Evolutionary conservation across 2,113 vertebrate genomes (phyloP).

Genomic region (Thryonomys swinderianus): DNA sequence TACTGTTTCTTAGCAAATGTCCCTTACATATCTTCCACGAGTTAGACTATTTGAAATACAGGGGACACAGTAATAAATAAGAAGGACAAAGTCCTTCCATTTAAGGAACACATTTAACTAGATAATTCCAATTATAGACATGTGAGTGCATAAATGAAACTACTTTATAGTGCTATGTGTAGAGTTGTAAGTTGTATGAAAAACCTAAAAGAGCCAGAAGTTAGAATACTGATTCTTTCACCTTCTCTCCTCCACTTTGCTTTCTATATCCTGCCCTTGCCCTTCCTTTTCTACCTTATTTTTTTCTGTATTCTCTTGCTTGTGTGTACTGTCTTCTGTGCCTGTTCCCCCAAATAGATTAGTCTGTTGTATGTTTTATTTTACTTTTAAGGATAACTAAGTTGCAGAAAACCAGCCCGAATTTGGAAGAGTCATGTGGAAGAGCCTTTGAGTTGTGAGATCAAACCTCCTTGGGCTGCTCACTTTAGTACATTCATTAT

Average conservation of each 20-base stretch:
- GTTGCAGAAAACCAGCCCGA: background rate
- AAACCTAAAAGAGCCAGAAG: conserved; percentile 22
- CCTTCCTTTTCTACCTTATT: background rate
- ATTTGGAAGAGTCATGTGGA: background rate
- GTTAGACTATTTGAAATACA: conserved; percentile 1
- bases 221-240: background rate
- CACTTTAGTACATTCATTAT: background rate
- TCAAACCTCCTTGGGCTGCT: background rate
- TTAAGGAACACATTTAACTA: conserved; percentile 14
- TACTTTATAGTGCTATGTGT: conserved; percentile 8
- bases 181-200: background rate
- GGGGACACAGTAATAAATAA: background rate
- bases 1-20: conserved; percentile 22
- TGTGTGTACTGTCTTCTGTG: background rate
- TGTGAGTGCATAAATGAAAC: conserved; percentile 11
- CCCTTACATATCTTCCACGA: background rate
- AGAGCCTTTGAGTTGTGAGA: background rate
- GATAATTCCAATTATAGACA: background rate
- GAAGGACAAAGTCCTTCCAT: background rate
- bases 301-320: background rate
- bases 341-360: background rate
- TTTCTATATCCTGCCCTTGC: background rate
- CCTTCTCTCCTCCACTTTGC: background rate
- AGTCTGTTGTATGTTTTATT: conserved; percentile 3
- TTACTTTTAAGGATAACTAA: background rate